Conservation (phyloP, 2,113 vertebrate genomes). For the Hirundichthys speculiger region DNA sequence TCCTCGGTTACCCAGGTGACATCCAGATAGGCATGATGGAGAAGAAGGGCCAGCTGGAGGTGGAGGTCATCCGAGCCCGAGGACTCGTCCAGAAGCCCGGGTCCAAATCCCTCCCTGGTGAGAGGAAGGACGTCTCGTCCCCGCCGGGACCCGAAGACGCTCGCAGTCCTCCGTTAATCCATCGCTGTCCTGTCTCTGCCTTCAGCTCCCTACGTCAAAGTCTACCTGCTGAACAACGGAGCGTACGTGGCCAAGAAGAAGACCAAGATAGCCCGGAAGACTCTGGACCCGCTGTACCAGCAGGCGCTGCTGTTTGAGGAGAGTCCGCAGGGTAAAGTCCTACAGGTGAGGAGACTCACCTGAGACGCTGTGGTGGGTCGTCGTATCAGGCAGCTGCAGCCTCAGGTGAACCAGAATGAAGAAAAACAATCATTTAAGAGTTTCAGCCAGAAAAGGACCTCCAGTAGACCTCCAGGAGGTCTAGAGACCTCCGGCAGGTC, state of each 20-base stretch:
- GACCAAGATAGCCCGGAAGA: conserved; percentile 98
- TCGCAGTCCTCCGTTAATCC: conserved; percentile 27
- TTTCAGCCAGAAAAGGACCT: no score
- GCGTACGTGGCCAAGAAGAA: conserved; percentile 98
- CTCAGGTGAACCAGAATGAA: no score
- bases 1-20: conserved; percentile 83
- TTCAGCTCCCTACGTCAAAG: conserved; percentile 97
- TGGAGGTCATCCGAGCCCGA: conserved; percentile 97
- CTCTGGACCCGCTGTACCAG: conserved; percentile 96
- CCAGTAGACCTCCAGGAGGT: no score
- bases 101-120: conserved; percentile 96
- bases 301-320: conserved; percentile 96
- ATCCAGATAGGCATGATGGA: conserved; percentile 99
- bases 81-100: conserved; percentile 95
- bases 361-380: no score
- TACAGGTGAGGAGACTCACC: conserved; percentile 89
- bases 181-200: conserved; percentile 51
- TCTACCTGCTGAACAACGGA: conserved; percentile 96
- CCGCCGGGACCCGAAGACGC: no score
- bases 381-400: no score
- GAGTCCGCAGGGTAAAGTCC: conserved; percentile 96
- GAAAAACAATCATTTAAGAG: no score
- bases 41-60: conserved; percentile 96
- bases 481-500: no score
- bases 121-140: conserved; percentile 47